Conservation (phyloP, 2,113 vertebrate species). For the Daboia siamensis region DNA sequence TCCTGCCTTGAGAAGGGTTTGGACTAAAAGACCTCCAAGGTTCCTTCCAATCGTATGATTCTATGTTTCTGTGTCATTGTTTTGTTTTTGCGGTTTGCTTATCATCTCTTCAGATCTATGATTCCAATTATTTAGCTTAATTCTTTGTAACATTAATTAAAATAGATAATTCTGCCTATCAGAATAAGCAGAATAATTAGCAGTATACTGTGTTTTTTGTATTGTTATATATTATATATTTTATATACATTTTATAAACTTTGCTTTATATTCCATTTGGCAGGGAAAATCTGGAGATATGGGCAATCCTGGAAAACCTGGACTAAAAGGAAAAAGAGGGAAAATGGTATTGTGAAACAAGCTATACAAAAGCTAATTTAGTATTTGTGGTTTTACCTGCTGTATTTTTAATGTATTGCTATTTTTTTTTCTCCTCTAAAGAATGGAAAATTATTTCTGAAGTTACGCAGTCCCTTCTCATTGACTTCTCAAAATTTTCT, state of each 20-base stretch:
- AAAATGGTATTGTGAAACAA: slow-evolving; percentile 30
- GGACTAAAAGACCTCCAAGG: too few species aligned
- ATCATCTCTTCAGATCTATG: neutral
- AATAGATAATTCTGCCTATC: too few species aligned
- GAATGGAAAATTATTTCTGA: neutral
- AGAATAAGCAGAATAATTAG: neutral
- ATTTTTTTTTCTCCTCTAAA: neutral
- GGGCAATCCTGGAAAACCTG: slow-evolving; percentile 32
- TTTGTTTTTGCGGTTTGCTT: neutral
- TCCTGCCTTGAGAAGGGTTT: too few species aligned
- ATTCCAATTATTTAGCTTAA: neutral
- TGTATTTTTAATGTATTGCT: neutral
- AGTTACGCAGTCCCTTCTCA: neutral
- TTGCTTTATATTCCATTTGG: slow-evolving; percentile 28
- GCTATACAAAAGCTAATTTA: neutral
- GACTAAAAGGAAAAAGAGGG: slow-evolving; percentile 55
- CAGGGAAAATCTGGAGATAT: slow-evolving; percentile 49
- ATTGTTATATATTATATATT: slow-evolving; percentile 21
- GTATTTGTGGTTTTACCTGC: neutral
- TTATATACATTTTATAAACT: neutral
- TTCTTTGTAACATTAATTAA: neutral
- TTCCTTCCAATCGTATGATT: too few species aligned
- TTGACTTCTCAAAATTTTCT: neutral
- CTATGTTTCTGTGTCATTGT: neutral
- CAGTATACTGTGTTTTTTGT: neutral